Evolutionary conservation across 2,113 vertebrate genomes (phyloP), one percentile per base, ranked within the genome.

Genomic region (Vanacampus margaritifer): DNA sequence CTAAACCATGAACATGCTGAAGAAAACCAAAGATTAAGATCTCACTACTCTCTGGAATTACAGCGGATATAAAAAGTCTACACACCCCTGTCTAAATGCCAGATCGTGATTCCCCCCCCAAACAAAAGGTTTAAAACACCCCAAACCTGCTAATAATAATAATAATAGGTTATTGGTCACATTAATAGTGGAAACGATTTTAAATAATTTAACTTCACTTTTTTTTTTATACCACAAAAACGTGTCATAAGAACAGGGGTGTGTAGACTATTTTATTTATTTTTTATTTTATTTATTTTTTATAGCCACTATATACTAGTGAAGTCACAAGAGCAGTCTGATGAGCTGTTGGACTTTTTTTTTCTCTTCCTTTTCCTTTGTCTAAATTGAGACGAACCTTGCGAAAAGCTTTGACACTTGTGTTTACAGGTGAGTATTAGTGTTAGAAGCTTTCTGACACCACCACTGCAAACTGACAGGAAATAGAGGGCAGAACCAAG

Each of bases 371-470:
- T 17, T 50, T 48, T 48, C 21, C 21, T 8, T 10, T 23, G 1
- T 28, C 37, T 61, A 3, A 60, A 65, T 41, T 39, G 35, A 63
- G 21, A 67, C 48, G 64, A 74, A 75, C 87, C 46, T 69, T 81
- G 86, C 83, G 83, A 90, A 89, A 88, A 91, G 89, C 88, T 86
- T 86, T 84, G 85, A 89, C 83, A 87, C 67, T 5, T 41, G 64
- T 62, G 75, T 79, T 83, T 87, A 79, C 87, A 90, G 87, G 86
- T 87, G 87, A 81, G 83, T 73, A 60, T 64, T 65, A 45, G 72
- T 63, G 77, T 81, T 60, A 84, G 85, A 76, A 80, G 78, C 82
- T 79, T 81, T 84, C 75, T 77, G 83, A 74, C 76, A 66, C 58
- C 67, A 26, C 72, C 74, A 79, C 84, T 78, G 76, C 80, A 81